phyloP scores from a whole-genome alignment of 2,797 vertebrate species.

The Leptoclinus maculatus region DNA sequence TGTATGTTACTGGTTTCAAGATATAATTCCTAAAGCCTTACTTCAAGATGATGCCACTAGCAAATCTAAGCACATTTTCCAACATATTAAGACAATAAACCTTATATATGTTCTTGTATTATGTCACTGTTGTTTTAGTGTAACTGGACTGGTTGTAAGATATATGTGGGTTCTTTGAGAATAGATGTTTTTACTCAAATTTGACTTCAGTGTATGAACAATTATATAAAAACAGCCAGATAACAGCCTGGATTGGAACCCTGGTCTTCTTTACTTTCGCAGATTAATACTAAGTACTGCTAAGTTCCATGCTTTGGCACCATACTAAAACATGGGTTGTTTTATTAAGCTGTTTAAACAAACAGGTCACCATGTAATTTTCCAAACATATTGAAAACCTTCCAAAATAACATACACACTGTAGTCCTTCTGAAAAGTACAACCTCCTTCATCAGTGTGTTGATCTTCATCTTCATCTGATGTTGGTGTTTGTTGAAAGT shows the following conservation, averaged over 20 bases:
- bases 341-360: slow-evolving; percentile 22
- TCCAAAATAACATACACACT: no score
- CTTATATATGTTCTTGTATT: neutral
- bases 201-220: no score
- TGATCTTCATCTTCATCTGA: slow-evolving; percentile 23
- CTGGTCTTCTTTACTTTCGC: neutral
- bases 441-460: slow-evolving; percentile 6
- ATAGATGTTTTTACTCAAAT: no score
- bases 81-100: neutral
- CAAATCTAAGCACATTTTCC: neutral
- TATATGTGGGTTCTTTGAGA: neutral
- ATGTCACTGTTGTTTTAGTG: neutral
- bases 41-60: neutral
- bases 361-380: no score
- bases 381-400: no score
- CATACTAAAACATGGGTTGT: slow-evolving; percentile 16
- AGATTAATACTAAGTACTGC: neutral
- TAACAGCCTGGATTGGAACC: no score
- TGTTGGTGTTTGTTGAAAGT: slow-evolving; percentile 36
- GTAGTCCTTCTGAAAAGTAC: slow-evolving; percentile 4
- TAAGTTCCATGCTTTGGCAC: neutral
- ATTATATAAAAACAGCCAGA: no score
- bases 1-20: neutral
- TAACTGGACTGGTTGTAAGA: neutral
- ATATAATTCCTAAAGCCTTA: neutral